Percentiles rank a stretch among this genome's conserved stretches.
Conservation (phyloP, 2,797 vertebrate species). For the Rhinichthys osculus region DNA sequence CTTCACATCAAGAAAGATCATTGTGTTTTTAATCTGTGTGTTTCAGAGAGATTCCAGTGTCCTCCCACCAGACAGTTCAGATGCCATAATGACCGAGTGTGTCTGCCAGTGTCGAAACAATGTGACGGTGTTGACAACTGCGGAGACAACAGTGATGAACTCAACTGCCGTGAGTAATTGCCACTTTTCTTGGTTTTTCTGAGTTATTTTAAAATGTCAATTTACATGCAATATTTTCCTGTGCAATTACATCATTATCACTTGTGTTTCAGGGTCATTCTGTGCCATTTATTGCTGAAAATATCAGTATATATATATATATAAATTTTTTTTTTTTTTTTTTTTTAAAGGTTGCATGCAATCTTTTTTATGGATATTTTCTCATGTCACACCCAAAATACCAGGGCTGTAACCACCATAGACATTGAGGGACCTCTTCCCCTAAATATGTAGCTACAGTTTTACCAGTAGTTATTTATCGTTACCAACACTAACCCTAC, state of each 20-base stretch:
- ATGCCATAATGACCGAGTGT: slow-evolving; percentile 92
- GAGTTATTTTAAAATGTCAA: neutral
- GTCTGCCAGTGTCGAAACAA: slow-evolving; percentile 86
- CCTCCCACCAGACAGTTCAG: slow-evolving; percentile 92
- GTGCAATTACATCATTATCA: neutral
- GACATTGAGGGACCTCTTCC: neutral
- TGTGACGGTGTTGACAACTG: slow-evolving; percentile 93
- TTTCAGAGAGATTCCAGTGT: slow-evolving; percentile 86
- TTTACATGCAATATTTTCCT: neutral
- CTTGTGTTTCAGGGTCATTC: neutral
- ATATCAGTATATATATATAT: neutral
- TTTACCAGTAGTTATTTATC: neutral
- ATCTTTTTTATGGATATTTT: neutral
- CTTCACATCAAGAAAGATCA: neutral
- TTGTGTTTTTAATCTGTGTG: neutral
- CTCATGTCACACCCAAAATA: neutral
- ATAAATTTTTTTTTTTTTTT: neutral
- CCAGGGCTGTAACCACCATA: neutral
- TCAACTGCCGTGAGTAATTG: slow-evolving; percentile 86
- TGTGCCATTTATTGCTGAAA: neutral
- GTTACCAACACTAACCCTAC: neutral
- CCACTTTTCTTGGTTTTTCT: neutral
- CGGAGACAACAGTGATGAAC: slow-evolving; percentile 90
- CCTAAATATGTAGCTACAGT: neutral
- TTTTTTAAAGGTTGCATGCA: neutral